These are phyloP conservation scores for Halcyon leucocephala DNA, from an alignment of 2,797 vertebrate genomes.

Conservation along the genomic window DNA sequence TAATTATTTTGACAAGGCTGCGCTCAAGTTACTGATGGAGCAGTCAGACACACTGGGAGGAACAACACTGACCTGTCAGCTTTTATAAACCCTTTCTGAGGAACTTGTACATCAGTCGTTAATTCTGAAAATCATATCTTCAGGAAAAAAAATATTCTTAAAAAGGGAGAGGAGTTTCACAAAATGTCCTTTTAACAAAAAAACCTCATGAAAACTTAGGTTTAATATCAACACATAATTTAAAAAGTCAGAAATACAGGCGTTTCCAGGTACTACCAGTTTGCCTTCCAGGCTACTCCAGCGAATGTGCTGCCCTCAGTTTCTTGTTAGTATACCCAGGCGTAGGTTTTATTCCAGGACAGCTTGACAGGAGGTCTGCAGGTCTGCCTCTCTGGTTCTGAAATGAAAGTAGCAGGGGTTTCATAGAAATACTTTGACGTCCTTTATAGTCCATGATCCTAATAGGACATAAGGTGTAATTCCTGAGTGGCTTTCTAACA, in stretches of 20 bases:
- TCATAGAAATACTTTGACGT: neutral
- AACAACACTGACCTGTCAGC: neutral
- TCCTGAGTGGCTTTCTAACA: neutral
- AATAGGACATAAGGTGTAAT: neutral
- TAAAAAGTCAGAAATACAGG: neutral
- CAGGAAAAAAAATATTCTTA: neutral
- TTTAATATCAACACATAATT: neutral
- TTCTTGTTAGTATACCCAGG: neutral
- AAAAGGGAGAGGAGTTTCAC: neutral
- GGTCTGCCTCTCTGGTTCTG: neutral
- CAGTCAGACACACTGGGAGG: neutral
- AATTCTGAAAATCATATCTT: neutral
- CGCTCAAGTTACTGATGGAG: neutral
- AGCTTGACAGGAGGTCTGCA: neutral
- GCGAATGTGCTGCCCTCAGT: neutral
- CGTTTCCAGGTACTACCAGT: neutral
- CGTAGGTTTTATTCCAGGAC: neutral
- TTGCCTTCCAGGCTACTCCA: neutral
- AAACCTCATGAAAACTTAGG: rapidly evolving
- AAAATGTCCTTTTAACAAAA: neutral
- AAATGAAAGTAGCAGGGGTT: neutral
- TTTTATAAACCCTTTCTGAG: neutral
- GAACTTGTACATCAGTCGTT: neutral
- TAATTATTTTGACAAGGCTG: neutral
- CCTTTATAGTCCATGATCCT: neutral